Evolutionary conservation across 2,113 vertebrate species (phyloP), one percentile per base, ranked within the genome.

Genomic region (Plectropomus leopardus): DNA sequence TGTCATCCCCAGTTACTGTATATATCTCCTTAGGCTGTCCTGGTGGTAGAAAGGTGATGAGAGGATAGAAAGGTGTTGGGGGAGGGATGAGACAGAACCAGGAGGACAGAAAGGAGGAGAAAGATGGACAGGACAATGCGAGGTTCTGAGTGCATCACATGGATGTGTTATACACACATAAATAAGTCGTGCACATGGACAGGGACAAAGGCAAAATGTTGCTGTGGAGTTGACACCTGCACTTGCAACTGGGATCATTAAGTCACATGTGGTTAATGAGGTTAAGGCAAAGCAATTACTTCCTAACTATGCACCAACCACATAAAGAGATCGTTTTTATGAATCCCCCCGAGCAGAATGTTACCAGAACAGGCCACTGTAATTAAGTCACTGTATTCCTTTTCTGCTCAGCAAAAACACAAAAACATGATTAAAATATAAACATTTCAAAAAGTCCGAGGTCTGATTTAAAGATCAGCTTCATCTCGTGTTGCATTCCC

Each of bases 41-140:
- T 67, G 76, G 70, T 83, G 59, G 74, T 50, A 58, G 80, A 45
- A 36, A 85, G 86, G 89, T 83, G 88, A 76, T 83, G 89, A 88
- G 76, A 80, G 74, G 76, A 82, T 60, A 3, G 61, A 74, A 44
- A 85, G 75, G 79, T 89, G 86, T 85, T 34, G 54, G 72, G 70
- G 59, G 47, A 80, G 65, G 76, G 19, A 19, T 1, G 24, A 72
- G 59, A 69, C 58, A 68, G 63, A 73, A 57, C 71, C 45, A 76
- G 67, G 50, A 50, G 36, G 65, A 68, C 34, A 42, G 23, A 59
- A 21, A 72, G 34, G 59, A 65, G 9, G 53, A 66, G 67, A 5
- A 42, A 59, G 65, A 34, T 28, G 55, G 67, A 57, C 68, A 47
- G 72, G 69, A 77, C 68, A 85, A 83, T 55, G 61, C 59, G 24